A percentile compares a stretch with the other conserved stretches of the same genome.
Evolutionary conservation across 2,113 vertebrate genomes (phyloP).

Genomic region (Tupaia chinensis): DNA sequence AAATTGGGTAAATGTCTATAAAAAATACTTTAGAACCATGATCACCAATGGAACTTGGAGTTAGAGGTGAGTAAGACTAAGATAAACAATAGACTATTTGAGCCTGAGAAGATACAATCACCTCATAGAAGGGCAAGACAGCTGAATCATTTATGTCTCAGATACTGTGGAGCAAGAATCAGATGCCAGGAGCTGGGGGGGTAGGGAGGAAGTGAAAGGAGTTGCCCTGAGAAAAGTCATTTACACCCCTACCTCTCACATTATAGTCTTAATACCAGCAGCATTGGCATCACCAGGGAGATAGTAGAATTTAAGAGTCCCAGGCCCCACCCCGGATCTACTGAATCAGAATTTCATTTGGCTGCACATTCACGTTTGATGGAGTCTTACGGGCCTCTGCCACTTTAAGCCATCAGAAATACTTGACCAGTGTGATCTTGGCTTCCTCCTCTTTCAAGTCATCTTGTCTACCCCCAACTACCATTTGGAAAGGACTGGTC

Average conservation of each 20-base stretch:
- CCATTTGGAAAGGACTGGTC: not conserved
- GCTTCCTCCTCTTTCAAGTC: not conserved
- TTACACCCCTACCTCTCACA: not conserved
- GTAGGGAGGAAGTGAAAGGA: not conserved
- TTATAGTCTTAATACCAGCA: not conserved
- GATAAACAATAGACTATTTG: not conserved
- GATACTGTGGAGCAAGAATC: not conserved
- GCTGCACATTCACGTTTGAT: not conserved
- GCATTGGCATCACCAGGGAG: not conserved
- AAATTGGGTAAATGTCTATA: not conserved
- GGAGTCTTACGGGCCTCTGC: not conserved
- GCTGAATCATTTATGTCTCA: not conserved
- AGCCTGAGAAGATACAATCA: not conserved
- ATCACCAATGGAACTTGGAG: not conserved
- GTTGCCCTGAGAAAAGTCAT: not conserved
- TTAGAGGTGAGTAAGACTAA: not conserved
- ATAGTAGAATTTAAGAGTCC: not conserved
- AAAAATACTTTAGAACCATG: slow-evolving; percentile 7
- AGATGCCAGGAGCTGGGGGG: too few species aligned
- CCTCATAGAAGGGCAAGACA: not conserved
- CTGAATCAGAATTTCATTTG: not conserved
- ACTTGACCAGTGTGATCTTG: not conserved
- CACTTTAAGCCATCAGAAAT: not conserved
- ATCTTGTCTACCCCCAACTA: not conserved
- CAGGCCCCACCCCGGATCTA: too few species aligned